Base-by-base conservation (phyloP, 1,140 invertebrate genomes). In the Lepidotrigona ventralis region DNA sequence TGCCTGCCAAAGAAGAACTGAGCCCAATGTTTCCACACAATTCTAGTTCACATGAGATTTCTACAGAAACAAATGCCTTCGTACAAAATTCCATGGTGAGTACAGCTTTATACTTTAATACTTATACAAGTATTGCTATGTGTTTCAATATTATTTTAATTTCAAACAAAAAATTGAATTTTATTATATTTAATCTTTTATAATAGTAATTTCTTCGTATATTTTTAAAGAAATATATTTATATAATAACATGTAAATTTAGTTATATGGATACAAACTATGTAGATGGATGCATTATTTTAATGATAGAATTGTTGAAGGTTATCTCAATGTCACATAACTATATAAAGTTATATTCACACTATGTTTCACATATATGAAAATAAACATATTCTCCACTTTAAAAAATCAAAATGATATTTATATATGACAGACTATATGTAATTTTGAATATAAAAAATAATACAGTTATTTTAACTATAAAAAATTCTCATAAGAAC, bases 11-110 rank as follows among this genome's bases (percentile, higher is more conserved):
- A 95, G 95, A 95, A 94, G 93, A 95, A 95, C 94, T 95, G 94
- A 95, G 94, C 94, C 94, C 94, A 95, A 95, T 95, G 95, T 95
- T 95, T 95, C 94, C 94, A 95, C 93, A 95, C 94, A 94, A 95
- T 95, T 95, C 94, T 95, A 95, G 95, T 95, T 95, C 94, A 95
- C 93, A 95, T 95, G 94, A 95, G 93, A 95, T 95, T 95, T 95
- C 94, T 95, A 95, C 94, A 91, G 94, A 95, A 95, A 94, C 93
- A 94, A 94, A 95, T 95, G 95, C 95, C 95, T 95, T 95, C 94
- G 94, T 95, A 95, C 94, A 95, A 95, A 95, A 94, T 94, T 94
- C 93, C 94, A 94, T 95, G 93, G 94, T 95, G 80, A 93, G 89
- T 79, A 60, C n/a, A 54, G 1, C 54, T 29, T n/a, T n/a, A 2